These are phyloP conservation scores for Tragelaphus scriptus DNA, from an alignment of 2,113 vertebrate genomes.

Conservation along the genomic window DNA sequence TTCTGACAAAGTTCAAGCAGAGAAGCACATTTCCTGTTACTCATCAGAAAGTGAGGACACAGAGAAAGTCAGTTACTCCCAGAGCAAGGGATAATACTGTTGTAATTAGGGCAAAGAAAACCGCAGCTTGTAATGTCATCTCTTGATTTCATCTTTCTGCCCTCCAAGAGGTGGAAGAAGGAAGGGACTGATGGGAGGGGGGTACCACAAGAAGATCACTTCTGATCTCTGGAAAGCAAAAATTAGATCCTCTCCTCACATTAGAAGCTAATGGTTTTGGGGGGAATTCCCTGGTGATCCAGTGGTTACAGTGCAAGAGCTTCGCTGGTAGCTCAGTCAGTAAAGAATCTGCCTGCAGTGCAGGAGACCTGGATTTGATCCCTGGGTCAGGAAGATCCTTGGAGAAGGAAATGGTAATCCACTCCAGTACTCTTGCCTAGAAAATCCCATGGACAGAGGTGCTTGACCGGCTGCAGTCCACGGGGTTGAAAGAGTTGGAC, in stretches of 20 bases:
- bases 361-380: neutral
- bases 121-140: neutral
- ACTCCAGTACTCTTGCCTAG: neutral
- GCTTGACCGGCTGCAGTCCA: neutral
- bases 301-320: neutral
- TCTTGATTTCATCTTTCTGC: neutral
- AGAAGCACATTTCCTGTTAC: constrained; percentile 30
- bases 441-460: neutral
- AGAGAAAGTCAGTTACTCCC: constrained; percentile 46
- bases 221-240: neutral
- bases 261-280: neutral
- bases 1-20: constrained; percentile 24
- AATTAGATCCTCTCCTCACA: neutral
- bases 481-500: neutral
- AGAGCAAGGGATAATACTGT: neutral
- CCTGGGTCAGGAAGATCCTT: neutral
- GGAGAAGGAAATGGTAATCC: neutral
- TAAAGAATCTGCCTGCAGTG: neutral
- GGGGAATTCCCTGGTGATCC: neutral
- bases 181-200: neutral
- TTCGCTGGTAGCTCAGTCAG: neutral
- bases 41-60: constrained; percentile 43
- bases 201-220: neutral
- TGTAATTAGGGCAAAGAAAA: constrained; percentile 15
- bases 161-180: neutral